A percentile compares a stretch with the other conserved stretches of the same genome.
phyloP scores from a whole-genome alignment of 2,797 vertebrate species.

The Sphaeramia orbicularis region DNA sequence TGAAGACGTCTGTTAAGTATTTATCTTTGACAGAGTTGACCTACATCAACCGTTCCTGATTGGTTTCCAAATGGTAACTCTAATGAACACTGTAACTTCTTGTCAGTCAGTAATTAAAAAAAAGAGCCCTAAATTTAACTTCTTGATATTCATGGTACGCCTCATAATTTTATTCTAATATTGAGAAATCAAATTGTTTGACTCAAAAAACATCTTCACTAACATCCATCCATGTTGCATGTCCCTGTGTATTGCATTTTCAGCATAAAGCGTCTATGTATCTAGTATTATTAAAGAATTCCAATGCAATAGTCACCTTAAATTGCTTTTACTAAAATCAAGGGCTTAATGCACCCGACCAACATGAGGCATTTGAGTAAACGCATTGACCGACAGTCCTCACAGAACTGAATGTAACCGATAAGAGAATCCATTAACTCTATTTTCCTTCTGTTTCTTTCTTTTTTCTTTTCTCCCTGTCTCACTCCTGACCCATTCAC shows the following conservation, averaged over 20 bases:
- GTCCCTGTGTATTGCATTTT: conserved; percentile 68
- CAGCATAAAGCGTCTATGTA: conserved; percentile 57
- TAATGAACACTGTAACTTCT: conserved; percentile 53
- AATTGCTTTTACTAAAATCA: conserved; percentile 82
- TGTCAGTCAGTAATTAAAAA: conserved; percentile 55
- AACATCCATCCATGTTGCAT: conserved; percentile 58
- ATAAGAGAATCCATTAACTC: conserved; percentile 83
- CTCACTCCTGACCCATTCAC: conserved; percentile 36
- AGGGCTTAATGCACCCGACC: conserved; percentile 72
- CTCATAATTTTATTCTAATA: conserved; percentile 51
- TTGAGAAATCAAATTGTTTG: conserved; percentile 58
- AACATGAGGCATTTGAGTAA: conserved; percentile 77
- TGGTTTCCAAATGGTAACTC: conserved; percentile 54
- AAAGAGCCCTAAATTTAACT: conserved; percentile 50
- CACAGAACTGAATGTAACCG: conserved; percentile 77
- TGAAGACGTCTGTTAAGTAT: conserved; percentile 37
- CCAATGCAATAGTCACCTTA: conserved; percentile 70
- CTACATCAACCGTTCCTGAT: conserved; percentile 47
- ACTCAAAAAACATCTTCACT: conserved; percentile 57
- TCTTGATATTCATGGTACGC: conserved; percentile 39
- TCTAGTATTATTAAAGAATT: conserved; percentile 69
- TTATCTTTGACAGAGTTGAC: conserved; percentile 48
- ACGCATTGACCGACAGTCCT: conserved; percentile 77
- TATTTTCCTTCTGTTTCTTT: conserved; percentile 73
- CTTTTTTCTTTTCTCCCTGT: conserved; percentile 29